Conservation (phyloP, 2,113 vertebrate genomes). For the Myrmophylax atrothorax region DNA sequence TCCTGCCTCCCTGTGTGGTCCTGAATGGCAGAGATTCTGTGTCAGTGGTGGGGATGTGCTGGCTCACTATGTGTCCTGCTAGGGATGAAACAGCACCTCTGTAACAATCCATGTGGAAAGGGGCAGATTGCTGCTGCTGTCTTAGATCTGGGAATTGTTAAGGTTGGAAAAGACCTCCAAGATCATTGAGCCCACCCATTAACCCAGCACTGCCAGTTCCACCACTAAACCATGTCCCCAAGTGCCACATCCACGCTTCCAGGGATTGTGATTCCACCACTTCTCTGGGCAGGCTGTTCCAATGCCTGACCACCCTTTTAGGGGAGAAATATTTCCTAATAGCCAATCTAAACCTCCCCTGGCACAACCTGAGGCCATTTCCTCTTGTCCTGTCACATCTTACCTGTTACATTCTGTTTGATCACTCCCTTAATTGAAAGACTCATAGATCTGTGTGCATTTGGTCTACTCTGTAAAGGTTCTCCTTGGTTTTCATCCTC, state of each 20-base stretch:
- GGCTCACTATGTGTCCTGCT: neutral
- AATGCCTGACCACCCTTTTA: neutral
- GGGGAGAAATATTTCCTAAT: too few relatives aligned
- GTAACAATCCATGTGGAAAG: neutral
- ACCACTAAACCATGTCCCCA: neutral
- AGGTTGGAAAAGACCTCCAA: neutral
- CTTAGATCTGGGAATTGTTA: neutral
- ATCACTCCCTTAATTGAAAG: neutral
- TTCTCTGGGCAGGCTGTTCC: neutral
- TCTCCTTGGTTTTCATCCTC: neutral
- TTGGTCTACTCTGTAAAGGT: neutral
- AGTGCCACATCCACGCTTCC: neutral
- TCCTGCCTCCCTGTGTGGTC: neutral
- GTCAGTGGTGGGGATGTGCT: neutral
- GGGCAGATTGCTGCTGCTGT: neutral
- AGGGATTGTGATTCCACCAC: neutral
- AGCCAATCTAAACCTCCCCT: neutral
- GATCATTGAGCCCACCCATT: accelerated
- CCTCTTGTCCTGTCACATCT: neutral
- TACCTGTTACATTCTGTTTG: neutral
- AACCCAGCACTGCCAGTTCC: neutral
- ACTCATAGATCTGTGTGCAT: neutral
- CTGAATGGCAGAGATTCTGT: neutral
- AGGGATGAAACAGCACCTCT: neutral
- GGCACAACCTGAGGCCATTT: neutral